A percentile compares a stretch with the other conserved stretches of the same genome.
Evolutionary conservation across 2,797 vertebrate genomes (phyloP).

Genomic region (Chaunax sp.): DNA sequence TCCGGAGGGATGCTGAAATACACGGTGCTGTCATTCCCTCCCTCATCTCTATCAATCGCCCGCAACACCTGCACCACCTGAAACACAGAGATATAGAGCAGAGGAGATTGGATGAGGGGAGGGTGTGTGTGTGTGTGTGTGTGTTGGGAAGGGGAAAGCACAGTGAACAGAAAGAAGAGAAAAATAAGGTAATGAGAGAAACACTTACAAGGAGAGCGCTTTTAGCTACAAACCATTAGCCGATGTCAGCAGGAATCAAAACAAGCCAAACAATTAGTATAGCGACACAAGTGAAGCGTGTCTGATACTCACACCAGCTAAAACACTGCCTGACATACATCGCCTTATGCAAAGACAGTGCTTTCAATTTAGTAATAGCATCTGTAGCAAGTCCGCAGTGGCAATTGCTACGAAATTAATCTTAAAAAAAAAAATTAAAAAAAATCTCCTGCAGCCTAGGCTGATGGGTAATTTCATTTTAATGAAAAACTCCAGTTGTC

Average conservation of each 20-base stretch:
- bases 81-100: constrained; percentile 72
- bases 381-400: constrained; percentile 36
- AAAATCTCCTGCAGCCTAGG: constrained; percentile 53
- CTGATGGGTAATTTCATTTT: constrained; percentile 66
- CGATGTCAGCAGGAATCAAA: constrained; percentile 62
- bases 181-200: constrained; percentile 50
- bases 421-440: constrained; percentile 39
- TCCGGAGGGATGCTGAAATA: constrained; percentile 89
- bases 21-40: constrained; percentile 88
- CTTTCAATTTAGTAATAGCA: constrained; percentile 62
- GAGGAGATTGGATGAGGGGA: constrained; percentile 38
- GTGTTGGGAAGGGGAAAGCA: neutral
- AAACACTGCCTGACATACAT: constrained; percentile 41
- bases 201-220: constrained; percentile 52
- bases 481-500: constrained; percentile 56
- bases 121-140: constrained; percentile 15
- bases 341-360: constrained; percentile 34
- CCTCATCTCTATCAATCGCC: constrained; percentile 91
- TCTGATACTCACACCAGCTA: constrained; percentile 50
- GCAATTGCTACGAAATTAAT: constrained; percentile 66
- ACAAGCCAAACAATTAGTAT: constrained; percentile 71
- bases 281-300: constrained; percentile 42
- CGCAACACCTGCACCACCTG: constrained; percentile 92
- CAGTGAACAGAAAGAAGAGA: neutral
- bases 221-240: constrained; percentile 68